Conservation (phyloP, 2,888 invertebrate genomes). For the Drosophila tripunctata region DNA sequence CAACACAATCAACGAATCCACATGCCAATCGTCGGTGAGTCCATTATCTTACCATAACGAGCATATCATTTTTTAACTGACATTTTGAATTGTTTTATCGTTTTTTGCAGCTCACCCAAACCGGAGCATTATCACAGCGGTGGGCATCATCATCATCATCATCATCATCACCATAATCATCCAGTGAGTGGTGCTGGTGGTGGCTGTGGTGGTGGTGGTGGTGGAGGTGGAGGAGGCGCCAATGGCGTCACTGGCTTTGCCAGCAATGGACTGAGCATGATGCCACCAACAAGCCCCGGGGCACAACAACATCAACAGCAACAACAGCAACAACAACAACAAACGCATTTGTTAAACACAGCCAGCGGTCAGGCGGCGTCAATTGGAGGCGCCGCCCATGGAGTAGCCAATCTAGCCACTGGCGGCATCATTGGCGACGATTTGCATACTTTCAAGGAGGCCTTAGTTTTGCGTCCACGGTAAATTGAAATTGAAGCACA, state of each 20-base stretch:
- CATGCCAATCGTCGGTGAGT: slow-evolving; percentile 85
- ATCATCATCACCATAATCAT: slow-evolving; percentile 28
- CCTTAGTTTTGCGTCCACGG: slow-evolving; percentile 87
- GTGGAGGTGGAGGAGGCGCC: slow-evolving; percentile 15
- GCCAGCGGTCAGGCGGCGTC: slow-evolving; percentile 25
- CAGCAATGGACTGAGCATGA: slow-evolving; percentile 46
- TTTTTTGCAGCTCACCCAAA: slow-evolving; percentile 81
- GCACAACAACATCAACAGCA: too few relatives aligned
- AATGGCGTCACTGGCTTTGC: slow-evolving; percentile 30
- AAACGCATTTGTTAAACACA: slow-evolving; percentile 49
- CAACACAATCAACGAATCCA: slow-evolving; percentile 84
- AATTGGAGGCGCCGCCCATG: slow-evolving; percentile 31
- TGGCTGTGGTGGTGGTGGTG: too few relatives aligned
- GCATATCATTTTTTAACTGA: slow-evolving; percentile 9
- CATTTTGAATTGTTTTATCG: neutral
- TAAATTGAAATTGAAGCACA: slow-evolving; percentile 52
- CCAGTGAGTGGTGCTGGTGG: slow-evolving; percentile 27
- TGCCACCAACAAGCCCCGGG: slow-evolving; percentile 36
- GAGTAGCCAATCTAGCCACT: slow-evolving; percentile 4
- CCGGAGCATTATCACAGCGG: slow-evolving; percentile 70
- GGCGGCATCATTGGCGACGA: slow-evolving; percentile 82
- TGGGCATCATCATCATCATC: slow-evolving; percentile 27
- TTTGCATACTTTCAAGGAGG: slow-evolving; percentile 90
- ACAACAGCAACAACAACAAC: too few relatives aligned
- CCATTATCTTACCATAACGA: neutral